These are phyloP conservation scores for Hesperia comma DNA, from an alignment of 2,888 invertebrate genomes.

Conservation along the genomic window DNA sequence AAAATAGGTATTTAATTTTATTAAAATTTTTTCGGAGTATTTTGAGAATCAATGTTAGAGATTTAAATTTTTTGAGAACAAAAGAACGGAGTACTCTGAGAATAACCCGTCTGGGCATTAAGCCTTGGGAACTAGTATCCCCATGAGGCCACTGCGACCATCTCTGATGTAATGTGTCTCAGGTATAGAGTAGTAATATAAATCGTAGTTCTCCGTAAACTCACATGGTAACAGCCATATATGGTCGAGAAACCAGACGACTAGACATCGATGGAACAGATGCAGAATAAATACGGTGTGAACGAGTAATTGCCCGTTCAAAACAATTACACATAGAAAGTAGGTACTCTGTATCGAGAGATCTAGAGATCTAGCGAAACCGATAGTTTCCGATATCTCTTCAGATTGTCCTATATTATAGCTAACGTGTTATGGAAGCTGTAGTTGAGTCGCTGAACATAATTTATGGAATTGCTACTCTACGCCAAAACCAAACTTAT, in stretches of 20 bases:
- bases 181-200: not conserved
- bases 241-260: not conserved
- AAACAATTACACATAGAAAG: conserved; percentile 42
- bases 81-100: no score
- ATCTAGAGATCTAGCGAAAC: conserved; percentile 25
- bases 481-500: no score
- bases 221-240: not conserved
- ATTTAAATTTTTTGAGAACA: no score
- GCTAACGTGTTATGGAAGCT: not conserved
- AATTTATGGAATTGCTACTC: no score
- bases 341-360: conserved; percentile 6
- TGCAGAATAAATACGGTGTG: not conserved
- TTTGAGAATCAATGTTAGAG: no score
- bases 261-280: not conserved
- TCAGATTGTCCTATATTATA: conserved; percentile 15
- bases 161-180: no score
- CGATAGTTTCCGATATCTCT: conserved; percentile 22
- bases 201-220: not conserved
- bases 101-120: no score
- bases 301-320: conserved; percentile 26
- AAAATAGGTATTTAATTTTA: no score
- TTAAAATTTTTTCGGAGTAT: no score
- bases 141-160: no score
- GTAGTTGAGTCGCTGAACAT: not conserved
- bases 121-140: no score